Evolutionary conservation across 2,888 invertebrate genomes (phyloP).

Genomic region (Noctua janthe): DNA sequence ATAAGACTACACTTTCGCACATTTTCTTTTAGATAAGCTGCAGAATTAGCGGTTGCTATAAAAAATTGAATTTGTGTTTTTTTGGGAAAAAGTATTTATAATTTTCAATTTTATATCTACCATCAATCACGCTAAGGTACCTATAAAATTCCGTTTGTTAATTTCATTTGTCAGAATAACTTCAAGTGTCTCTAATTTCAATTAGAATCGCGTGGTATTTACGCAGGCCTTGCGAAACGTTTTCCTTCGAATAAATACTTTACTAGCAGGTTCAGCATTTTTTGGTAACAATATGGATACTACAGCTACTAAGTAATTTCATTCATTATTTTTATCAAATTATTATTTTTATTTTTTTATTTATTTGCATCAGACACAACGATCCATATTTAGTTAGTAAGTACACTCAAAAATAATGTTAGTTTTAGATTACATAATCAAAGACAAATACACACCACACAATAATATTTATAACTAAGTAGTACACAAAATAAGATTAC

Average conservation of each 20-base stretch:
- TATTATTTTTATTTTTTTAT: too few relatives aligned
- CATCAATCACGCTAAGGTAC: background rate
- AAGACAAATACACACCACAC: too few relatives aligned
- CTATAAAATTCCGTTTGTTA: constrained; percentile 21
- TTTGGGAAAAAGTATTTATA: background rate
- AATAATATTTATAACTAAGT: too few relatives aligned
- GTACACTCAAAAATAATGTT: too few relatives aligned
- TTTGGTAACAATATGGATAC: background rate
- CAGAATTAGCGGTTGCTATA: background rate
- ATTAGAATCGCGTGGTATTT: constrained; percentile 58
- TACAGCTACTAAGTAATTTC: background rate
- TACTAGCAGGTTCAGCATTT: background rate
- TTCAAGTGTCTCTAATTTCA: constrained; percentile 45
- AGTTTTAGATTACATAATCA: too few relatives aligned
- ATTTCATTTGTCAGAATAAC: constrained; percentile 38
- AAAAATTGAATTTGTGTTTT: background rate
- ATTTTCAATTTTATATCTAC: background rate
- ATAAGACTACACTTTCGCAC: background rate
- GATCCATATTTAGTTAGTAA: too few relatives aligned
- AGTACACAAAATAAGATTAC: too few relatives aligned
- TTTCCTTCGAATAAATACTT: constrained; percentile 16
- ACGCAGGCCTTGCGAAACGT: constrained; percentile 47
- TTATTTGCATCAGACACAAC: too few relatives aligned
- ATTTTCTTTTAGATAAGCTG: background rate
- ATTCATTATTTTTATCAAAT: constrained; percentile 3